A percentile compares a stretch with the other conserved stretches of the same genome.
These are phyloP conservation scores for Digitonthophagus gazella DNA, from an alignment of 2,888 invertebrate species.

Conservation along the genomic window DNA sequence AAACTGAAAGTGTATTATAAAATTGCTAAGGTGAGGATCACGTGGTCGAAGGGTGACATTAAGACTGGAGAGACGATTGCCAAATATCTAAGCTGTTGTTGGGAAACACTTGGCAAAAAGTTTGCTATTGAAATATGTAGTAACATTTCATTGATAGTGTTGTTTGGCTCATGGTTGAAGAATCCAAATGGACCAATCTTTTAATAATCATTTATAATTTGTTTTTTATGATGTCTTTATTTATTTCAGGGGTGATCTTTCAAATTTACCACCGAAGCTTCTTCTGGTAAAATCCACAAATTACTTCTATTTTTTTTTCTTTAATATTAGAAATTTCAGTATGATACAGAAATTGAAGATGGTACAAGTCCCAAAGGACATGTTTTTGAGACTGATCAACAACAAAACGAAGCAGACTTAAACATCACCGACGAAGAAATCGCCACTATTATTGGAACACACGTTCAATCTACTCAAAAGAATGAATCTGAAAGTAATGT, in stretches of 20 bases:
- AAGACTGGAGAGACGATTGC: background rate
- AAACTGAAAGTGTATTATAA: background rate
- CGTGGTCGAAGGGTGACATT: slow-evolving; percentile 9
- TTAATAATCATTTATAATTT: background rate
- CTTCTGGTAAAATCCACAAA: slow-evolving; percentile 24
- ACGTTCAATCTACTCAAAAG: slow-evolving; percentile 16
- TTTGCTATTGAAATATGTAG: background rate
- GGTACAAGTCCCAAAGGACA: background rate
- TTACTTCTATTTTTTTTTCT: background rate
- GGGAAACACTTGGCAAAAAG: slow-evolving; percentile 12
- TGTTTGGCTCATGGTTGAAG: background rate
- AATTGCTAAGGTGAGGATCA: slow-evolving; percentile 8
- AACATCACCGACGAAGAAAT: slow-evolving; percentile 34
- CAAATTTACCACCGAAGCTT: slow-evolving; percentile 24
- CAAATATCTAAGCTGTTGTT: slow-evolving; percentile 5
- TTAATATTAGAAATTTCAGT: slow-evolving; percentile 1
- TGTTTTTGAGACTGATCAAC: too few relatives aligned
- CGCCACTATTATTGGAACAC: slow-evolving; percentile 28
- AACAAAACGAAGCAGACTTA: slow-evolving; percentile 21
- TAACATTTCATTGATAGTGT: background rate
- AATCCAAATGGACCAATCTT: background rate
- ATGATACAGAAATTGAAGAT: slow-evolving; percentile 7
- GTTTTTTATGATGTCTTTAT: background rate
- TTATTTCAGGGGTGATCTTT: slow-evolving; percentile 36
- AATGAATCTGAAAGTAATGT: slow-evolving; percentile 1